Evolutionary conservation across 2,888 invertebrate species (phyloP).

Genomic region (Ennomos erosarius): DNA sequence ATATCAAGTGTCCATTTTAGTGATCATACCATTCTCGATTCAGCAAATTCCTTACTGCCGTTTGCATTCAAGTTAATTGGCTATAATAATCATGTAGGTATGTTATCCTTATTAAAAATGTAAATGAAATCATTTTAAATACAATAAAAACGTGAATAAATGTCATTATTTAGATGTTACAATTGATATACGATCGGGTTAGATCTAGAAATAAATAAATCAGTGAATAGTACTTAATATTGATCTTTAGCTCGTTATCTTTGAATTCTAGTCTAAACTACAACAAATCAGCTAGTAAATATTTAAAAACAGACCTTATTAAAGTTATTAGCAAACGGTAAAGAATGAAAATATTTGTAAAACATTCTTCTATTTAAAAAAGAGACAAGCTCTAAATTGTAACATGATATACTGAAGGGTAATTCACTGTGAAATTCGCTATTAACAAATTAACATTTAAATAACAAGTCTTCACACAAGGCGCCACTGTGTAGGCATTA

Average conservation of each 20-base stretch:
- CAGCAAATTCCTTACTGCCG: conserved; percentile 4
- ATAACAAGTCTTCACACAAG: conserved; percentile 31
- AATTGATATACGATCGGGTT: no score
- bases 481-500: conserved; percentile 28
- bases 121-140: conserved; percentile 1
- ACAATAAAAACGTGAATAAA: neutral
- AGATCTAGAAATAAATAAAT: no score
- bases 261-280: no score
- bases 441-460: conserved; percentile 37
- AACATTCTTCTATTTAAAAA: neutral
- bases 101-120: conserved; percentile 4
- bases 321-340: no score
- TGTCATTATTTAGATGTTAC: no score
- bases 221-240: no score
- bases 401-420: conserved; percentile 20
- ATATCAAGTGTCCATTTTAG: no score
- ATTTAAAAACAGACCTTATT: no score
- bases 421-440: conserved; percentile 16
- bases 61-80: neutral
- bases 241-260: no score
- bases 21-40: neutral
- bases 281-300: no score
- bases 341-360: neutral
- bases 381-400: conserved; percentile 18
- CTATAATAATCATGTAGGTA: neutral